Percentiles rank a stretch among this genome's conserved stretches.
Evolutionary conservation across 2,113 vertebrate genomes (phyloP).

Genomic region (Oxyruncus cristatus): DNA sequence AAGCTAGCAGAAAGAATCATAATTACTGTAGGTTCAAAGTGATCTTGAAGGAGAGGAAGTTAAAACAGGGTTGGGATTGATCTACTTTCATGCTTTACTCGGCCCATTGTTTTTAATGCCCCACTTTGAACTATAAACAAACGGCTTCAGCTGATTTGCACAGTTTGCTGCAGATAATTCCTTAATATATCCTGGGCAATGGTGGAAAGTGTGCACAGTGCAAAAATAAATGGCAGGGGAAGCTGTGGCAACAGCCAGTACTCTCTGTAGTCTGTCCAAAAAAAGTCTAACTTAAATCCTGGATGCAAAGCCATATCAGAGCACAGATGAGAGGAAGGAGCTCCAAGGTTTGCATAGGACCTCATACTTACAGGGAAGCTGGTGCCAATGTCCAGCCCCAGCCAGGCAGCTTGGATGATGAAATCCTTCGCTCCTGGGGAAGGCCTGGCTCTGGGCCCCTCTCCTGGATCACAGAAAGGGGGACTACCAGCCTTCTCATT

Average conservation of each 20-base stretch:
- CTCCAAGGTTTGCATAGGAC: background rate
- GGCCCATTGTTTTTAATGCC: conserved; percentile 33
- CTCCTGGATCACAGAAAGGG: background rate
- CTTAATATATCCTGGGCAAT: background rate
- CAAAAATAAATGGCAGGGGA: background rate
- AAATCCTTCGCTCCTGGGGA: background rate
- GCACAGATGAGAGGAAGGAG: background rate
- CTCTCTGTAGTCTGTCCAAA: background rate
- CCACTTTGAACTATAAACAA: conserved; percentile 52
- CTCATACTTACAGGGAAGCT: background rate
- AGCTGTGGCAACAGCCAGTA: background rate
- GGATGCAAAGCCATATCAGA: background rate
- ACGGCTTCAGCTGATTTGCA: conserved; percentile 43
- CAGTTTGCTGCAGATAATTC: conserved; percentile 4
- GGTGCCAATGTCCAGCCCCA: background rate
- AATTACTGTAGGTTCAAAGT: conserved; percentile 68
- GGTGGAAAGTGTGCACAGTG: background rate
- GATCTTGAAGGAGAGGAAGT: conserved; percentile 58
- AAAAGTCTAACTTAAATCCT: background rate
- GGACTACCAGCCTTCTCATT: background rate
- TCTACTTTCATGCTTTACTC: conserved; percentile 64
- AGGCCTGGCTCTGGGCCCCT: background rate
- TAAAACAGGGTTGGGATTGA: conserved; percentile 32
- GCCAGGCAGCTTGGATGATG: background rate
- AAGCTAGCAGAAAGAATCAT: conserved; percentile 60